Conservation (phyloP, 2,113 vertebrate genomes). For the Ameiurus melas region DNA sequence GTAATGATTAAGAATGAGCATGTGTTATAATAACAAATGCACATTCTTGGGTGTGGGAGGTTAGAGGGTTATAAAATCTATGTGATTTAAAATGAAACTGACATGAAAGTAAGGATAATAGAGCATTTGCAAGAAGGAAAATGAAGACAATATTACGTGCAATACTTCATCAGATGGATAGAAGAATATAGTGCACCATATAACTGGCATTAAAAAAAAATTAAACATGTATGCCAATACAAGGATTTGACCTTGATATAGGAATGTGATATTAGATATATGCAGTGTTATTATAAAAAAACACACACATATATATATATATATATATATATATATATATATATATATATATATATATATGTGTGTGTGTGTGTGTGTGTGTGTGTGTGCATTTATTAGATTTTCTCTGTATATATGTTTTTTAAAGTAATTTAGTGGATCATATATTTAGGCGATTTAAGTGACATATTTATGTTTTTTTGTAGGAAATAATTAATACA, state of each 20-base stretch:
- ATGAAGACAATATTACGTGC: background rate
- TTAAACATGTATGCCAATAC: background rate
- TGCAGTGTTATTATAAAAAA: background rate
- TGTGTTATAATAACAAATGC: constrained; percentile 9
- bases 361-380: no score
- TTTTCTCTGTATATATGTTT: background rate
- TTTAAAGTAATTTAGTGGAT: background rate
- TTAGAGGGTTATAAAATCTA: background rate
- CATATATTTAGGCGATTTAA: background rate
- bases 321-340: no score
- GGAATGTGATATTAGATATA: background rate
- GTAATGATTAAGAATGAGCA: constrained; percentile 36
- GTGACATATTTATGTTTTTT: no score
- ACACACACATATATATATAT: no score
- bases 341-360: no score
- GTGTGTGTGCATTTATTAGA: no score
- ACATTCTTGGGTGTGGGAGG: background rate
- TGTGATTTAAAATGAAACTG: background rate
- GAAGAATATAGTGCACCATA: background rate
- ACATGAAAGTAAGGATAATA: background rate
- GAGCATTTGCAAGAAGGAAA: background rate
- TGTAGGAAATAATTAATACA: background rate
- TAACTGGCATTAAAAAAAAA: background rate
- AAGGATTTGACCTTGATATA: background rate
- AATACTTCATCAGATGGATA: background rate